Base-by-base conservation (phyloP, 2,797 vertebrate genomes). In the Crenichthys baileyi region DNA sequence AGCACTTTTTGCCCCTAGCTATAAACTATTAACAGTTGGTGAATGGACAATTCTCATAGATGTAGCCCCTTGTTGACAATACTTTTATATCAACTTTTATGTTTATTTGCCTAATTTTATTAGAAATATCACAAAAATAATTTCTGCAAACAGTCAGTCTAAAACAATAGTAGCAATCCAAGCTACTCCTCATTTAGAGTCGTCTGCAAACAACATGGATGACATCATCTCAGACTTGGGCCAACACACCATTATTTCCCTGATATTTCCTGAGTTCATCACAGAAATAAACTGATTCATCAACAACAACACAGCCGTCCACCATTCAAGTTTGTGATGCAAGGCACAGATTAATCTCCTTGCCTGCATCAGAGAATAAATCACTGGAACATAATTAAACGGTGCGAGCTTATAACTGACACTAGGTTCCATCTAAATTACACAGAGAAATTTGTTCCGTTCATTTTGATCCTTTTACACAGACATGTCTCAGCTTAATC, bases 371-470 rank as follows among this genome's bases (percentile, higher is more conserved):
- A 95, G 96, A 96, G 96, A 96, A 98, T 97, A 97, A 97, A 98
- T 98, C 97, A 98, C 96, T 96, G 96, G 95, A 96, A 95, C 95
- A 96, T 97, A 97, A 99, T 98, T 98, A 98, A 96, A 95, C 95
- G 96, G 95, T 96, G 96, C 96, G 96, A 97, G 96, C 97, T 97
- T 97, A 96, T 93, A 96, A 95, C 95, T 97, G 97, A 97, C 97
- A 97, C 90, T 91, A 94, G 96, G 96, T 97, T 98, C 96, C 96
- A 97, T 98, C 97, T 98, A 98, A 97, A 99, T 98, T 98, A 98
- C 94, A 94, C 94, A 46, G 81, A 93, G 95, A 96, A 97, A 98
- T 97, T 96, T 96, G 96, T 96, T 97, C 96, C 96, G 97, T 98
- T 96, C 97, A 97, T 97, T 97, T 97, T 96, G 96, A 96, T 96